Evolutionary conservation across 2,113 vertebrate species (phyloP), one percentile per base, ranked within the genome.

Genomic region (Henicopernis longicauda): DNA sequence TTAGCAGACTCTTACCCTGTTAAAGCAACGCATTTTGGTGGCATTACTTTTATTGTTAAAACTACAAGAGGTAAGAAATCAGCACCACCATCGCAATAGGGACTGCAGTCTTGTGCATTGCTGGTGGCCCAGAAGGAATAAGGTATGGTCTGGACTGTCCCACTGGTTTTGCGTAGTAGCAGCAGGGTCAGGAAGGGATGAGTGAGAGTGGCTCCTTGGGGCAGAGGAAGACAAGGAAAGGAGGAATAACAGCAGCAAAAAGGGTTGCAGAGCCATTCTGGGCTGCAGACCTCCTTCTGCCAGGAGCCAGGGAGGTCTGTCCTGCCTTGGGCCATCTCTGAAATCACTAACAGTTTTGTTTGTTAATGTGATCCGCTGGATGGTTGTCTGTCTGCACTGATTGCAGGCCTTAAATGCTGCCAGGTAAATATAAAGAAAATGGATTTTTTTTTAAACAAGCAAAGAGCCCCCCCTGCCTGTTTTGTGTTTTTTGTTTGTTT

Each of bases 271-370:
- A 61, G 45, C 34, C 7, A 4, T 58, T 17, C 50, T 8, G 13
- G 45, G 52, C 50, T 91, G 50, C 45, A 19, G 23, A 40, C 5
- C 38, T 25, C 27, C 58, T 44, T 19, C 0, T 0, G 18, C 59
- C 0, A 0, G 6, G 50, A 76, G 29, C 36, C 50, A 0, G 0
- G 29, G 45, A 73, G 16, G 13, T 23, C 81, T 65, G 62, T 45
- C 36, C 58, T 87, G 59, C 55, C 78, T 36, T 0, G 0, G 18
- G 29, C 10, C 36, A 5, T 16, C 40, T 31, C 74, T 74, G 57
- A 82, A 79, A 25, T 21, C 81, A 83, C 54, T 52, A 22, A 36
- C 32, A 31, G 29, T 26, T 65, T 80, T 32, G 7, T 44, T 72
- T 59, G 21, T 52, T 50, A 22, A 36, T 45, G 42, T 20, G 47